Evolutionary conservation across 2,113 vertebrate species (phyloP).

Genomic region (Benitochromis conjunctus): DNA sequence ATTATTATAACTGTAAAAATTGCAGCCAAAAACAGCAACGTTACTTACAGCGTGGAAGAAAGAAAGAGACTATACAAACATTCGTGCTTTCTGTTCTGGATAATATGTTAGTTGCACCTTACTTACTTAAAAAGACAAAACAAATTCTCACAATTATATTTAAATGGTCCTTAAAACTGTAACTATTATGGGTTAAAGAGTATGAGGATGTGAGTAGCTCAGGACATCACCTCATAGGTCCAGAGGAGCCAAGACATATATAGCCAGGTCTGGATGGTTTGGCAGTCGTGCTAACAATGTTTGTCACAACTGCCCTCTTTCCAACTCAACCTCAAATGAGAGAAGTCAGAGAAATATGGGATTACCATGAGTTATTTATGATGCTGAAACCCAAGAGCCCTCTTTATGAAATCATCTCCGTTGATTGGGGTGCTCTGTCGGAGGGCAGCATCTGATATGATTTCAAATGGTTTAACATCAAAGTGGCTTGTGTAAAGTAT

Average conservation of each 20-base stretch:
- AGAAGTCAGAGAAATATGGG: constrained; percentile 77
- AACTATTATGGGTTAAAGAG: background rate
- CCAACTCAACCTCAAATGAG: constrained; percentile 69
- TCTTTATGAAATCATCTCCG: constrained; percentile 72
- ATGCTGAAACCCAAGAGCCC: constrained; percentile 73
- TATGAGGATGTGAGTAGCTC: constrained; percentile 38
- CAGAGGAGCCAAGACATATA: constrained; percentile 55
- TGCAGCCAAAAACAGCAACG: constrained; percentile 3
- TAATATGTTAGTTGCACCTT: background rate
- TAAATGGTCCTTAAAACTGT: background rate
- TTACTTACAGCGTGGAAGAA: background rate
- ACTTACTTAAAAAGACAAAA: background rate
- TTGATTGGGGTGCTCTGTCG: constrained; percentile 62
- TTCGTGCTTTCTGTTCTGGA: background rate
- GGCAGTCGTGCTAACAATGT: constrained; percentile 68
- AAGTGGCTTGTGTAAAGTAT: constrained; percentile 67
- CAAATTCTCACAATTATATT: background rate
- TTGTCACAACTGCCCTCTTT: constrained; percentile 74
- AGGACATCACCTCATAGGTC: constrained; percentile 55
- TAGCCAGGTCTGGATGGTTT: constrained; percentile 55
- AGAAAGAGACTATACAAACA: background rate
- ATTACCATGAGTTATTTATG: constrained; percentile 80
- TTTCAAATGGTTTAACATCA: constrained; percentile 71
- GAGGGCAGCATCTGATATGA: constrained; percentile 66
- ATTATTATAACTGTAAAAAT: constrained; percentile 7